Conservation (phyloP, 2,113 vertebrate genomes). For the Grallaria varia region DNA sequence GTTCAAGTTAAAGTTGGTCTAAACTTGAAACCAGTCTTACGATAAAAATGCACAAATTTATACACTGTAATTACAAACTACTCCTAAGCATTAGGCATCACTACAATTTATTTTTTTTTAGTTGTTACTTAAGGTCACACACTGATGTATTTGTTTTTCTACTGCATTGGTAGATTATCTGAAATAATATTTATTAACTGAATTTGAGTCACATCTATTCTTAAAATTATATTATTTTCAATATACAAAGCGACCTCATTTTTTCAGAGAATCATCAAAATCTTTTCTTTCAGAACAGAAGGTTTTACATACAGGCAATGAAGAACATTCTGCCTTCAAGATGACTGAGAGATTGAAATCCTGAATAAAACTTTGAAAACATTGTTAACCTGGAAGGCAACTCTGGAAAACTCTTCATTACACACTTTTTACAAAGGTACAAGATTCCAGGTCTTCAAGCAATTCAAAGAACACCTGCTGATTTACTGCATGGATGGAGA, state of each 20-base stretch:
- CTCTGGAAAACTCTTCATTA: neutral
- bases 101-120: neutral
- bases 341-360: neutral
- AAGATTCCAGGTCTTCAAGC: neutral
- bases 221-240: neutral
- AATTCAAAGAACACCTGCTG: neutral
- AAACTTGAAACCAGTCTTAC: neutral
- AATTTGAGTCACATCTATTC: neutral
- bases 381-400: neutral
- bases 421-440: neutral
- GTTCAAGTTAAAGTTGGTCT: neutral
- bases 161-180: neutral
- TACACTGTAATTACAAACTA: neutral
- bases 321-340: neutral
- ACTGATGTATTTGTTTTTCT: neutral
- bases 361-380: neutral
- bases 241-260: fast-evolving
- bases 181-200: neutral
- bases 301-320: neutral
- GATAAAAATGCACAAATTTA: neutral
- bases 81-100: neutral
- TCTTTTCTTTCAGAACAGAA: neutral
- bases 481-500: neutral
- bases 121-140: neutral
- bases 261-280: neutral